phyloP scores from a whole-genome alignment of 2,113 vertebrate species.

The Hiodon alosoides region DNA sequence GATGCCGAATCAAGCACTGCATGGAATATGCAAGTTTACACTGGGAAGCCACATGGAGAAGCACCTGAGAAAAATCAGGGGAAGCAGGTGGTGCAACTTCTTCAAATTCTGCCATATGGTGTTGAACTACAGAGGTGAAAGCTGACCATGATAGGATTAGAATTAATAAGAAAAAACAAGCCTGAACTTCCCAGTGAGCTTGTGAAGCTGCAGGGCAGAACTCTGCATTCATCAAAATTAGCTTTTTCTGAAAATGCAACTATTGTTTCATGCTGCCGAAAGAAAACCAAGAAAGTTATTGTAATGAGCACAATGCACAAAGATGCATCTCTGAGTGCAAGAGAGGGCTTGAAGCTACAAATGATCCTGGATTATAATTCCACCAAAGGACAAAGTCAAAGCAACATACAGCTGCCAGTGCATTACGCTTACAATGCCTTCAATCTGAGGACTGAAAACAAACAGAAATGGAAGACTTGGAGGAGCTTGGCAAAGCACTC shows the following conservation, averaged over 20 bases:
- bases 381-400: constrained; percentile 16
- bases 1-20: constrained; percentile 28
- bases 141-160: neutral
- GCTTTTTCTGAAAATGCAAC: constrained; percentile 9
- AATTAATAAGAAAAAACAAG: neutral
- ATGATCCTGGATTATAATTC: constrained; percentile 11
- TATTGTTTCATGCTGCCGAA: too few species aligned
- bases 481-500: neutral
- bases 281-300: constrained; percentile 3
- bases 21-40: constrained; percentile 30
- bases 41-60: constrained; percentile 20
- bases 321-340: neutral
- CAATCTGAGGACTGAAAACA: neutral
- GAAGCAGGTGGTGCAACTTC: neutral
- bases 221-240: constrained; percentile 9
- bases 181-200: constrained; percentile 11
- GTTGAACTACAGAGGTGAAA: neutral
- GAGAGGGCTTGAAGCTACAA: constrained; percentile 26
- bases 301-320: constrained; percentile 7
- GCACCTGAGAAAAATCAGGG: constrained; percentile 24
- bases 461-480: neutral
- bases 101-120: neutral
- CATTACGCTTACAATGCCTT: neutral
- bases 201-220: neutral
- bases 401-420: neutral